Percentiles rank a stretch among this genome's conserved stretches.
Conservation (phyloP, 92 coral and sea anemone species). For the Galaxea fascicularis region DNA sequence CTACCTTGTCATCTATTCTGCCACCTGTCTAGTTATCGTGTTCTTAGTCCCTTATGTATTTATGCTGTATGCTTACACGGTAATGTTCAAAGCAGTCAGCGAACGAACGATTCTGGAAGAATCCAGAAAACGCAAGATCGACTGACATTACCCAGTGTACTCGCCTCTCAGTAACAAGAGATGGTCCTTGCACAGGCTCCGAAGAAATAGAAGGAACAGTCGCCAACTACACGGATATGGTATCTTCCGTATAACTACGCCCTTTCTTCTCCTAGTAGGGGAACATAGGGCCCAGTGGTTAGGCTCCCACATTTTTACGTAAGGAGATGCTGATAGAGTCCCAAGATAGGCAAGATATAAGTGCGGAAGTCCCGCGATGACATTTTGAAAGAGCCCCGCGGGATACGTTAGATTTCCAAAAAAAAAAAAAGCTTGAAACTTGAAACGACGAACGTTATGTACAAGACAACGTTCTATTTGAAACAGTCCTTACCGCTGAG, state of each 20-base stretch:
- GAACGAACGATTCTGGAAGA: constrained; percentile 24
- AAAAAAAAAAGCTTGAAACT: too few species aligned
- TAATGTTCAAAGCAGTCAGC: constrained; percentile 67
- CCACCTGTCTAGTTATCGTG: constrained; percentile 63
- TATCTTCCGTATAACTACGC: background rate
- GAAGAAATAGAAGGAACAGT: background rate
- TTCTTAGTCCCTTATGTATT: constrained; percentile 72
- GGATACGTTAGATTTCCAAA: too few species aligned
- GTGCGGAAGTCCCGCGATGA: too few species aligned
- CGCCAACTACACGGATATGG: background rate
- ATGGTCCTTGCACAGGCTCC: background rate
- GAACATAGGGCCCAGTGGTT: too few species aligned
- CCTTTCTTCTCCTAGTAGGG: too few species aligned
- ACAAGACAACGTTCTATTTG: too few species aligned
- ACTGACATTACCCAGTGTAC: background rate
- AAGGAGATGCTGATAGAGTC: too few species aligned
- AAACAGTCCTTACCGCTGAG: too few species aligned
- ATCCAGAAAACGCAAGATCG: background rate
- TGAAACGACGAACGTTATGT: too few species aligned
- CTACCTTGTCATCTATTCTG: constrained; percentile 46
- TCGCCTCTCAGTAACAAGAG: background rate
- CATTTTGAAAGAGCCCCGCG: too few species aligned
- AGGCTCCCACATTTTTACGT: too few species aligned
- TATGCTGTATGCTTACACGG: constrained; percentile 67
- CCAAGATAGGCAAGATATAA: too few species aligned